A percentile compares a stretch with the other conserved stretches of the same genome.
phyloP scores from a whole-genome alignment of 1,140 invertebrate genomes.

The Lasioglossum albipes region DNA sequence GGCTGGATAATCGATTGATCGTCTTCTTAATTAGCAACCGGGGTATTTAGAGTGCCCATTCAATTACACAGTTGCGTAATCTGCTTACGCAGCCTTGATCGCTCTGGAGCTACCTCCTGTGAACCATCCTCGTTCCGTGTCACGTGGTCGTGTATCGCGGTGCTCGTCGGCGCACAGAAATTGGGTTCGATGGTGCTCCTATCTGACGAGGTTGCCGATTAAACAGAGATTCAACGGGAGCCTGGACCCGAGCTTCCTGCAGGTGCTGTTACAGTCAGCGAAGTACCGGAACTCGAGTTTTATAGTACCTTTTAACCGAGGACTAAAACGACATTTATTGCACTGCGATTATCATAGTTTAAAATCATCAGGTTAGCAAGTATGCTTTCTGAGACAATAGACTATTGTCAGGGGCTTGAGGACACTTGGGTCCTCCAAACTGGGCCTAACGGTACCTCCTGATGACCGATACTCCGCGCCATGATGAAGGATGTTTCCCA shows the following conservation, averaged over 20 bases:
- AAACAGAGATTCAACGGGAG: constrained; percentile 7
- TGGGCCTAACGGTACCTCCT: too few relatives aligned
- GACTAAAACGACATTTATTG: too few relatives aligned
- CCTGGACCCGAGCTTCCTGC: background rate
- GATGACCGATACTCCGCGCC: too few relatives aligned
- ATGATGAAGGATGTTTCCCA: too few relatives aligned
- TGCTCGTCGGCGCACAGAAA: constrained; percentile 24
- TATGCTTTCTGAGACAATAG: too few relatives aligned
- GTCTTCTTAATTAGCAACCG: constrained; percentile 70
- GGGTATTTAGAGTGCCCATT: constrained; percentile 66
- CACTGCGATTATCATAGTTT: too few relatives aligned
- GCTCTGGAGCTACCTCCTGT: background rate
- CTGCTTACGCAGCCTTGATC: constrained; percentile 55
- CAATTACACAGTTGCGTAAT: constrained; percentile 73
- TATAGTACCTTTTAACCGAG: too few relatives aligned
- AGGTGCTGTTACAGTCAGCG: background rate
- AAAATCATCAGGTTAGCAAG: too few relatives aligned
- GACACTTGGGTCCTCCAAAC: too few relatives aligned
- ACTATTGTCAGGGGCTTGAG: too few relatives aligned
- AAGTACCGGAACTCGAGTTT: too few relatives aligned
- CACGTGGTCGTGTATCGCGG: constrained; percentile 12
- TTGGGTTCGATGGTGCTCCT: constrained; percentile 16
- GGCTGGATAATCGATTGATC: constrained; percentile 73
- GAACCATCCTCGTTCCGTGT: constrained; percentile 18
- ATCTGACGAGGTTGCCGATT: constrained; percentile 25